Conservation (phyloP, 2,888 invertebrate genomes). For the Megaustenia siamemsis region DNA sequence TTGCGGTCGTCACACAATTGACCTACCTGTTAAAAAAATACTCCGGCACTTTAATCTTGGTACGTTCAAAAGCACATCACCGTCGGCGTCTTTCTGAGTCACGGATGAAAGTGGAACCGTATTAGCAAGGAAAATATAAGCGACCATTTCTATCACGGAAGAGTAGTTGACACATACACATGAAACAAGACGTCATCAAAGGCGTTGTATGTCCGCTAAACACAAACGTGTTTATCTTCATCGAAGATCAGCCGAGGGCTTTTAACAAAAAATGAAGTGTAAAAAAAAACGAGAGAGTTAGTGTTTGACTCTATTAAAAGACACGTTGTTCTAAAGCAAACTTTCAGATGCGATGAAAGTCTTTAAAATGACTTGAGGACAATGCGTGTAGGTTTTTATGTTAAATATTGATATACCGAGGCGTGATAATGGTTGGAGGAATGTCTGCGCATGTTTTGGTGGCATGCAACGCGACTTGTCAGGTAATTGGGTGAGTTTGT, state of each 20-base stretch:
- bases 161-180: neutral
- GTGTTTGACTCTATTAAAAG: neutral
- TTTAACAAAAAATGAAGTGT: neutral
- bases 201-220: neutral
- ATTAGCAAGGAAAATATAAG: neutral
- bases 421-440: neutral
- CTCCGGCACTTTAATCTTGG: neutral
- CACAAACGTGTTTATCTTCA: neutral
- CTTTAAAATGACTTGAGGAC: neutral
- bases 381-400: neutral
- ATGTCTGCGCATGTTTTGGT: neutral
- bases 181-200: slow-evolving; percentile 9
- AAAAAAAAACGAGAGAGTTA: neutral
- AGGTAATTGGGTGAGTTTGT: neutral
- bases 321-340: slow-evolving; percentile 2
- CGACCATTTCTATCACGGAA: neutral
- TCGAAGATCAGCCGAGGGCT: neutral
- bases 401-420: slow-evolving; percentile 24
- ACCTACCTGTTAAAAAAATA: too few relatives aligned
- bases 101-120: neutral
- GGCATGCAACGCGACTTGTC: neutral
- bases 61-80: neutral
- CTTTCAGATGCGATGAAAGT: neutral
- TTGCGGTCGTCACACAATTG: too few relatives aligned
- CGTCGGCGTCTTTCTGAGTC: neutral